These are phyloP conservation scores for Achatina immaculata DNA, from an alignment of 1,140 invertebrate genomes.

Conservation along the genomic window DNA sequence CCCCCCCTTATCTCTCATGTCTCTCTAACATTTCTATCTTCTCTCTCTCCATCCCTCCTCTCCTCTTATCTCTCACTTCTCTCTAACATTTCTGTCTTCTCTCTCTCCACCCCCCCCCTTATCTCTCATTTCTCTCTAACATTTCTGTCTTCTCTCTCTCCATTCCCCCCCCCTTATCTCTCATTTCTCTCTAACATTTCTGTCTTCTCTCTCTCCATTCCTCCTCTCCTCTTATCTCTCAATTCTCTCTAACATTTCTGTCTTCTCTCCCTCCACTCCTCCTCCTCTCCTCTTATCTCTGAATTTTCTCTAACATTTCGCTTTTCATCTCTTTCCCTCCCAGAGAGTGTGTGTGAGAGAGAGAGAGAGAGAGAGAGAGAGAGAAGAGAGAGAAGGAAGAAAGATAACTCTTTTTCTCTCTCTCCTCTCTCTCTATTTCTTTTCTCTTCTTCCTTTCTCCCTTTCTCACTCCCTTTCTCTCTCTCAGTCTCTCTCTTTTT, in stretches of 20 bases:
- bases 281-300: constrained; percentile 13
- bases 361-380: not conserved
- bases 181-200: no score
- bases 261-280: not conserved
- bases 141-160: no score
- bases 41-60: no score
- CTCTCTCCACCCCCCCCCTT: not conserved
- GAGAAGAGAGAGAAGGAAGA: not conserved
- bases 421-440: not conserved
- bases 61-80: not conserved
- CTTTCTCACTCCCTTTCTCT: not conserved
- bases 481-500: no score
- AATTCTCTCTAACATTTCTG: not conserved
- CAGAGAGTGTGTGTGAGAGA: not conserved
- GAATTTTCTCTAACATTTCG: not conserved
- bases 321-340: no score
- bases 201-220: no score
- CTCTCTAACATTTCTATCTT: no score
- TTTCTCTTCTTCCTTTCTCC: constrained; percentile 14
- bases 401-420: not conserved
- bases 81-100: not conserved
- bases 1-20: not conserved
- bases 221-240: not conserved
- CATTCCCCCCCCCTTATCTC: not conserved
- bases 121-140: not conserved